Evolutionary conservation across 30 jellyfish, hydroid and myxozoan species (phyloP), one percentile per base, ranked within the genome.

Genomic region (Phacellophora camtschatica): DNA sequence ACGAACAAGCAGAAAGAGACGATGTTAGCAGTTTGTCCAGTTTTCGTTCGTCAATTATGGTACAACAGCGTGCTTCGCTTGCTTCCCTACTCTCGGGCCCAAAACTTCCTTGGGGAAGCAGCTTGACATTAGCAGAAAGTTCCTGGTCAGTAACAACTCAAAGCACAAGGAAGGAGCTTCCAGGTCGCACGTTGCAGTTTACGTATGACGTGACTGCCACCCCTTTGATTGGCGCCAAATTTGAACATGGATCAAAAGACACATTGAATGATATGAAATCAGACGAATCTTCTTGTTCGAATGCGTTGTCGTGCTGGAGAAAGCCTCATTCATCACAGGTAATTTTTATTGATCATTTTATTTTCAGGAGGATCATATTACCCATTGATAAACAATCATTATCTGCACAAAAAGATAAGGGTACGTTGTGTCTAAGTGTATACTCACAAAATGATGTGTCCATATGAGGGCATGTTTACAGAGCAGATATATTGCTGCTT

Each of bases 281-380:
- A 36, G 93, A 87, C 3, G 88, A 66, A 1, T 45, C 92, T 23
- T 16, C 90, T 7, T 36, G 71, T 12, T 66, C 96, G 23, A 46
- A 28, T 39, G 76, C 86, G 4, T 97, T 87, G 33, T 88, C 97
- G 30, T 80, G 99, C 37, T 85, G 97, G 96, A 81, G 99, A 71
- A 82, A 85, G 68, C 97, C 99, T 22, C 97, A 94, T 67, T 86
- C 96, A n/a, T 94, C 95, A 0, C 99, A 94, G 99, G 99, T 94
- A 37, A 16, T 28, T 27, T 0, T 48, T 39, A 22, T 35, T 9
- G 36, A 20, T 30, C 13, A 39, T 13, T 39, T 39, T 39, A 7
- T 39, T 39, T 39, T 39, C 51, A 39, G 13, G 51, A 39, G n/a
- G n/a, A n/a, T n/a, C n/a, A n/a, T n/a, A n/a, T n/a, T n/a, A n/a